Evolutionary conservation across 2,888 invertebrate genomes (phyloP).

Genomic region (Trissolcus brochymenae): DNA sequence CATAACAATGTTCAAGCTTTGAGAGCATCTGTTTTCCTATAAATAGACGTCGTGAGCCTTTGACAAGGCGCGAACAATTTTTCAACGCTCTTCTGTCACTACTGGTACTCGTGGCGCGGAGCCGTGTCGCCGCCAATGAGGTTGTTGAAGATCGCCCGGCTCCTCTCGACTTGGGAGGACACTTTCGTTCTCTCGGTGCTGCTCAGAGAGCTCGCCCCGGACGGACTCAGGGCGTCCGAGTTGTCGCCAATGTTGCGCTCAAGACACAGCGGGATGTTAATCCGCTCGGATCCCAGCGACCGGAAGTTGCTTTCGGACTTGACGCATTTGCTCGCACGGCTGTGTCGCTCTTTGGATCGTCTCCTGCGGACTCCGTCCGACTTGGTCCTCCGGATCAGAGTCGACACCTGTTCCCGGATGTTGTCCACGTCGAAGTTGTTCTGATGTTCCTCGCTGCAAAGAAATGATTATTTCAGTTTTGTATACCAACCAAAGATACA

Average conservation of each 20-base stretch:
- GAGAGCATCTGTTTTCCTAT: conserved; percentile 40
- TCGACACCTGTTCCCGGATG: conserved; percentile 63
- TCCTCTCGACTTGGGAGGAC: conserved; percentile 55
- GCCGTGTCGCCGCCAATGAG: conserved; percentile 66
- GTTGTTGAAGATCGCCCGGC: conserved; percentile 69
- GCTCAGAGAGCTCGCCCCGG: conserved; percentile 13
- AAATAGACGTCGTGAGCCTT: conserved; percentile 38
- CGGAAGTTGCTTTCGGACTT: conserved; percentile 69
- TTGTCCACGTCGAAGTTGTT: conserved; percentile 45
- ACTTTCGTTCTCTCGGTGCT: conserved; percentile 42
- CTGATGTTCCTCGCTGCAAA: not conserved
- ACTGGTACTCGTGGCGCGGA: conserved; percentile 19
- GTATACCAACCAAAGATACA: too few relatives aligned
- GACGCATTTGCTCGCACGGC: conserved; percentile 61
- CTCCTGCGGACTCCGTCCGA: conserved; percentile 55
- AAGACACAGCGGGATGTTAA: conserved; percentile 58
- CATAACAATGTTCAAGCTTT: conserved; percentile 59
- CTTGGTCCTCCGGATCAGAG: conserved; percentile 70
- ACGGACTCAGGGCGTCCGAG: conserved; percentile 53
- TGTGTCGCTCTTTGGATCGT: not conserved
- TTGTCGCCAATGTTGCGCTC: conserved; percentile 68
- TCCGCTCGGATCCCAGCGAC: conserved; percentile 2
- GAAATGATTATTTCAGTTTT: too few relatives aligned
- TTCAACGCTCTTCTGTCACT: too few relatives aligned
- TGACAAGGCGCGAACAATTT: not conserved